Evolutionary conservation across 2,797 vertebrate genomes (phyloP).

Genomic region (Furcifer pardalis): DNA sequence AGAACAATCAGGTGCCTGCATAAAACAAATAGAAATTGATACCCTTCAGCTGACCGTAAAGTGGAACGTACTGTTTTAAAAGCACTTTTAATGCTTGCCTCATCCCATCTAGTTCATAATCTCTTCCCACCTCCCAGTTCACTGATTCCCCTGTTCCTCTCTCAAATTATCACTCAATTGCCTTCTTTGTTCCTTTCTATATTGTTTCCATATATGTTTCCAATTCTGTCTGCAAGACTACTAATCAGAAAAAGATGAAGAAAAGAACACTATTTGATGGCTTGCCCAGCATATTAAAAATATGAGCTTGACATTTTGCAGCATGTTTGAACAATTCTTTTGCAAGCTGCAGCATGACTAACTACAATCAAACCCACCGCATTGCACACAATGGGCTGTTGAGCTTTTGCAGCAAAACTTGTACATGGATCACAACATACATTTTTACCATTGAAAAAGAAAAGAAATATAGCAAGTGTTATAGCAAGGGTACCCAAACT

Average conservation of each 20-base stretch:
- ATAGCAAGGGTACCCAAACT: no score
- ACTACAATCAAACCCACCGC: conserved; percentile 71
- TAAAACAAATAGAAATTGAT: conserved; percentile 67
- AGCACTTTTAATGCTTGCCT: conserved; percentile 52
- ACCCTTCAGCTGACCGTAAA: conserved; percentile 67
- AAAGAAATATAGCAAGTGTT: no score
- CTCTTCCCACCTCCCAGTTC: conserved; percentile 61
- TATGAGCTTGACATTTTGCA: conserved; percentile 75
- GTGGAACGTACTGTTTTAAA: conserved; percentile 68
- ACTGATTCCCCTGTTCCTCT: conserved; percentile 73
- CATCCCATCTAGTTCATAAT: conserved; percentile 65
- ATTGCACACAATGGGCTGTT: conserved; percentile 64
- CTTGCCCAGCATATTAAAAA: conserved; percentile 74
- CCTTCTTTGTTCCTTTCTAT: conserved; percentile 72
- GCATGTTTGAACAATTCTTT: conserved; percentile 70
- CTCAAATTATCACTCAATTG: conserved; percentile 74
- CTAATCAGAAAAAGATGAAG: conserved; percentile 74
- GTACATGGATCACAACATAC: conserved; percentile 53
- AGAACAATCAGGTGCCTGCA: conserved; percentile 66
- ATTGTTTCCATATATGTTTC: conserved; percentile 75
- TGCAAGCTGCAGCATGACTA: conserved; percentile 66
- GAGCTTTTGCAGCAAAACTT: conserved; percentile 68
- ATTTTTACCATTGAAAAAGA: no score
- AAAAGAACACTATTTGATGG: conserved; percentile 73
- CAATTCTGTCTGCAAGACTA: conserved; percentile 67